A percentile compares a stretch with the other conserved stretches of the same genome.
phyloP scores from a whole-genome alignment of 2,113 vertebrate genomes.

The Notothenia coriiceps region DNA sequence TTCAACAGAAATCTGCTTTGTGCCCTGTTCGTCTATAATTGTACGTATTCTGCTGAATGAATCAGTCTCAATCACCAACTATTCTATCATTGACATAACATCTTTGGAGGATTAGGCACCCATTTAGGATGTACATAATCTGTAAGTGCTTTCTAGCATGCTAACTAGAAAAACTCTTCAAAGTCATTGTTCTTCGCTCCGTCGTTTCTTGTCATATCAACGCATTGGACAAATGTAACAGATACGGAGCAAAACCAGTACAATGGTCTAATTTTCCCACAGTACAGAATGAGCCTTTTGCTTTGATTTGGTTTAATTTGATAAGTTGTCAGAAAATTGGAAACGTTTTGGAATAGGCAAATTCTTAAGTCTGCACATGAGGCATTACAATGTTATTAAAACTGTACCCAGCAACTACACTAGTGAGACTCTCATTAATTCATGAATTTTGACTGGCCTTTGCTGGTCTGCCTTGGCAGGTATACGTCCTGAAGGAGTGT shows the following conservation, averaged over 20 bases:
- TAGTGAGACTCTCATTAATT: conserved; percentile 2
- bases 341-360: conserved; percentile 4
- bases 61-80: neutral
- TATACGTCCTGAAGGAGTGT: conserved; percentile 10
- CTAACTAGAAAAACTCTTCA: neutral
- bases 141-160: neutral
- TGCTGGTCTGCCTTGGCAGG: neutral
- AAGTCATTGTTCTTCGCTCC: neutral
- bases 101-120: neutral
- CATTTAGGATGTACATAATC: neutral
- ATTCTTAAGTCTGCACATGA: neutral
- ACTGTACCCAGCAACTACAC: neutral
- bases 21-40: neutral
- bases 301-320: neutral
- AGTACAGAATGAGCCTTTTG: neutral
- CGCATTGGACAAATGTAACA: neutral
- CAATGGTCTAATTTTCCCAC: neutral
- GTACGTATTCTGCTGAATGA: neutral
- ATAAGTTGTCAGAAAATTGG: neutral
- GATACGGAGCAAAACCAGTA: neutral
- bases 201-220: conserved; percentile 17
- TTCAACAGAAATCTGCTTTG: neutral
- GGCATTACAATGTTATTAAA: neutral
- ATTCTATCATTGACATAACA: neutral
- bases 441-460: conserved; percentile 7